Percentiles rank a stretch among this genome's conserved stretches.
Conservation (phyloP, 2,888 invertebrate species). For the Gasteruption jaculator region DNA sequence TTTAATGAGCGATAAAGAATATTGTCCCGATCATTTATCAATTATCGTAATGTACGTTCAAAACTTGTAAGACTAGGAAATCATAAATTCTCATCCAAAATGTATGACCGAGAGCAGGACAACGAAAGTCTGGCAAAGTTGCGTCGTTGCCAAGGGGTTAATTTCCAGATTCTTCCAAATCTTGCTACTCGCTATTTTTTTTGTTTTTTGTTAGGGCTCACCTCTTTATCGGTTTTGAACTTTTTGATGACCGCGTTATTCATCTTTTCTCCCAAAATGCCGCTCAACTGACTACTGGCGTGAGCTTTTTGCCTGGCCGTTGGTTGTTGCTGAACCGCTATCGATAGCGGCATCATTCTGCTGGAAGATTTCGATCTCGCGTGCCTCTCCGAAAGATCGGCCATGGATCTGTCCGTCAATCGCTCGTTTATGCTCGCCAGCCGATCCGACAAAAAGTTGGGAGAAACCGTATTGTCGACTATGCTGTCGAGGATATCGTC, state of each 20-base stretch:
- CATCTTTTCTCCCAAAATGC: conserved; percentile 34
- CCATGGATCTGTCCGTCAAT: conserved; percentile 25
- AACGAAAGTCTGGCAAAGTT: no score
- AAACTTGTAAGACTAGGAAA: no score
- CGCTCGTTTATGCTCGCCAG: conserved; percentile 34
- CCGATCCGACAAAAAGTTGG: conserved; percentile 32
- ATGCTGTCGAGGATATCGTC: conserved; percentile 54
- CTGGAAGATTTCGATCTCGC: conserved; percentile 30
- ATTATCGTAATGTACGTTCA: no score
- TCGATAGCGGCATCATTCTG: conserved; percentile 34
- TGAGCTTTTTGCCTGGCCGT: conserved; percentile 34
- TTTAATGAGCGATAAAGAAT: no score
- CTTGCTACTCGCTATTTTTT: no score
- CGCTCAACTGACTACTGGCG: conserved; percentile 32
- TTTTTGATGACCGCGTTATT: conserved; percentile 49
- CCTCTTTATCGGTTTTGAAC: conserved; percentile 50
- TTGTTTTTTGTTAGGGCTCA: conserved; percentile 19
- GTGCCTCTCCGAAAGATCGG: conserved; percentile 26
- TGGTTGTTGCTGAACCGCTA: conserved; percentile 39
- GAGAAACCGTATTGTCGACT: conserved; percentile 46
- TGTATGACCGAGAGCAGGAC: no score
- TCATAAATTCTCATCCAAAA: no score
- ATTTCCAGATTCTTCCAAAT: no score
- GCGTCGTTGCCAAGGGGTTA: no score
- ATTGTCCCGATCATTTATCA: no score